These are phyloP conservation scores for Leptinotarsa defecta DNA, from an alignment of 1,140 invertebrate species.

Conservation along the genomic window DNA sequence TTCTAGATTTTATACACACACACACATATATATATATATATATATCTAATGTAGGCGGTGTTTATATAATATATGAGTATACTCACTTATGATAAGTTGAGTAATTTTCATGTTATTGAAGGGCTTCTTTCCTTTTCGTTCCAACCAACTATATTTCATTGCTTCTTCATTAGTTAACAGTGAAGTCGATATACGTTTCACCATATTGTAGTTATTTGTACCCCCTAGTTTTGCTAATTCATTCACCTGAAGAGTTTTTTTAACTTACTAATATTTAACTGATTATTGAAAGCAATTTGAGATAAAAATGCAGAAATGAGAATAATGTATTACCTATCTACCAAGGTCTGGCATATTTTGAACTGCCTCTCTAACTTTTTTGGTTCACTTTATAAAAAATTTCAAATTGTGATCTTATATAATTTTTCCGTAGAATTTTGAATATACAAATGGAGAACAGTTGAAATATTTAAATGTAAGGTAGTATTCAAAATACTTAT, in stretches of 20 bases:
- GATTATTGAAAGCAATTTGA: constrained; percentile 1
- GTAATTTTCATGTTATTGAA: constrained; percentile 8
- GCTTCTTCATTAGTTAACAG: constrained; percentile 17
- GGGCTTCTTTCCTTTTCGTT: constrained; percentile 11
- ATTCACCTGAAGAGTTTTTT: constrained; percentile 12
- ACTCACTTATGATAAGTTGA: constrained; percentile 4
- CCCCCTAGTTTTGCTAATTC: constrained; percentile 14
- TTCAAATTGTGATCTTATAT: constrained; percentile 1
- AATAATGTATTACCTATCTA: background rate
- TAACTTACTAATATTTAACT: background rate
- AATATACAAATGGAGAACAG: background rate
- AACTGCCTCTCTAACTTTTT: background rate
- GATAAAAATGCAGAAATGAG: background rate
- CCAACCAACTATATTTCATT: constrained; percentile 16
- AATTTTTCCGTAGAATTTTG: background rate
- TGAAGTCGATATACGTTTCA: constrained; percentile 14
- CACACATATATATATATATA: background rate
- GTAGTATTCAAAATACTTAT: background rate
- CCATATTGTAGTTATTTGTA: constrained; percentile 15
- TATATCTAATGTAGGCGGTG: constrained; percentile 1
- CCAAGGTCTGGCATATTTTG: background rate
- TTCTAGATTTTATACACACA: no score
- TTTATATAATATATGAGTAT: background rate
- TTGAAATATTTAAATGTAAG: background rate
- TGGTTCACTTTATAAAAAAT: background rate